Percentiles rank a stretch among this genome's conserved stretches.
Evolutionary conservation across 2,113 vertebrate species (phyloP).

Genomic region (Mobula hypostoma): DNA sequence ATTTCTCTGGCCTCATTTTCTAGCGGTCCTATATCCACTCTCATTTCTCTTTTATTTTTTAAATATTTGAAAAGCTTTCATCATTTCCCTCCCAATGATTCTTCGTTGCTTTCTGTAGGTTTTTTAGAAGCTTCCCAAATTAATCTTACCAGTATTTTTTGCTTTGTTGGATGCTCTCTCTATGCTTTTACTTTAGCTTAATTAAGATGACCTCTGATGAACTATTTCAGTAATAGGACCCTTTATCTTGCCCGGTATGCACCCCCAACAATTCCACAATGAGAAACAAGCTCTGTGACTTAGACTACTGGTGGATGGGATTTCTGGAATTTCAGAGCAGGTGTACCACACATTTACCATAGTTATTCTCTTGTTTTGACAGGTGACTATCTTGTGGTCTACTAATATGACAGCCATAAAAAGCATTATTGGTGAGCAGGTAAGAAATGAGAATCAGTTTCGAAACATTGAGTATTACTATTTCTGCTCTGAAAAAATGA

Average conservation of each 20-base stretch:
- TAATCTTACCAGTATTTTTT: too few species aligned
- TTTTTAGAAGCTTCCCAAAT: too few species aligned
- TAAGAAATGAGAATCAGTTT: not conserved
- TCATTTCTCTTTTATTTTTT: too few species aligned
- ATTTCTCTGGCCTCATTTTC: too few species aligned
- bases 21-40: too few species aligned
- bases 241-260: too few species aligned
- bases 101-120: too few species aligned
- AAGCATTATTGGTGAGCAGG: slow-evolving; percentile 37
- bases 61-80: too few species aligned
- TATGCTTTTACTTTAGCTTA: not conserved
- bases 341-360: not conserved
- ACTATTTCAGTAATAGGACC: not conserved
- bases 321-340: not conserved
- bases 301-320: too few species aligned
- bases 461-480: not conserved
- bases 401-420: not conserved
- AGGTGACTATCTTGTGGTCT: slow-evolving; percentile 26
- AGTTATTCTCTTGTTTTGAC: not conserved
- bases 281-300: not conserved
- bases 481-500: not conserved
- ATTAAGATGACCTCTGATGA: not conserved
- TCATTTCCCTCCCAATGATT: too few species aligned
- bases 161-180: too few species aligned
- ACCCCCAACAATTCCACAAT: not conserved